A percentile compares a stretch with the other conserved stretches of the same genome.
phyloP scores from a whole-genome alignment of 2,113 vertebrate species.

The Ariopsis seemanni region DNA sequence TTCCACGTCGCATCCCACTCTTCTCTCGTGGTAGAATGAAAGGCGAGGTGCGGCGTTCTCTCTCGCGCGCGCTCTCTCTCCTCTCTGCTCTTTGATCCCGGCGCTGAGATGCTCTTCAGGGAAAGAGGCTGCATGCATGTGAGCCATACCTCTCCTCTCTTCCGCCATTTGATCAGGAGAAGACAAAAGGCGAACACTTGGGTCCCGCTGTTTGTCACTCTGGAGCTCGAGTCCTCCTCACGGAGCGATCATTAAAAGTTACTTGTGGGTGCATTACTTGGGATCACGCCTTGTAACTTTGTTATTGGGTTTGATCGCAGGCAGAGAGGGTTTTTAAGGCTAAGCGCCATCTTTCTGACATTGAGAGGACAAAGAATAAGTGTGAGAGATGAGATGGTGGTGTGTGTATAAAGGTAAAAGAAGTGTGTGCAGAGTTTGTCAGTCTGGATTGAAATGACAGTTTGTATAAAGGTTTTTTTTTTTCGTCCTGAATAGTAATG shows the following conservation, averaged over 20 bases:
- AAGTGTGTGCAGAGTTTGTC: slow-evolving; percentile 35
- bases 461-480: slow-evolving; percentile 11
- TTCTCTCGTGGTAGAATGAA: slow-evolving; percentile 53
- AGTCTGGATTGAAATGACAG: slow-evolving; percentile 13
- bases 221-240: slow-evolving; percentile 45
- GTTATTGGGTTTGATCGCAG: slow-evolving; percentile 43
- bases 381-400: slow-evolving; percentile 22
- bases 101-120: slow-evolving; percentile 44
- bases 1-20: slow-evolving; percentile 29
- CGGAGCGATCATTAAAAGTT: slow-evolving; percentile 59
- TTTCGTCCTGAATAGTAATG: neutral
- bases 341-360: slow-evolving; percentile 43
- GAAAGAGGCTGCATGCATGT: slow-evolving; percentile 39
- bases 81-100: slow-evolving; percentile 56
- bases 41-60: slow-evolving; percentile 35
- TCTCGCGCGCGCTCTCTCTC: slow-evolving; percentile 42
- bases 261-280: slow-evolving; percentile 40
- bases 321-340: slow-evolving; percentile 48
- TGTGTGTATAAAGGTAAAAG: neutral
- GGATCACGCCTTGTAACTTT: slow-evolving; percentile 43
- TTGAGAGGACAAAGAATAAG: slow-evolving; percentile 41
- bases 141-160: slow-evolving; percentile 44
- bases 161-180: slow-evolving; percentile 54
- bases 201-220: slow-evolving; percentile 52
- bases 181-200: slow-evolving; percentile 53